Conservation (phyloP, 2,888 invertebrate species). For the Euspilapteryx auroguttella region DNA sequence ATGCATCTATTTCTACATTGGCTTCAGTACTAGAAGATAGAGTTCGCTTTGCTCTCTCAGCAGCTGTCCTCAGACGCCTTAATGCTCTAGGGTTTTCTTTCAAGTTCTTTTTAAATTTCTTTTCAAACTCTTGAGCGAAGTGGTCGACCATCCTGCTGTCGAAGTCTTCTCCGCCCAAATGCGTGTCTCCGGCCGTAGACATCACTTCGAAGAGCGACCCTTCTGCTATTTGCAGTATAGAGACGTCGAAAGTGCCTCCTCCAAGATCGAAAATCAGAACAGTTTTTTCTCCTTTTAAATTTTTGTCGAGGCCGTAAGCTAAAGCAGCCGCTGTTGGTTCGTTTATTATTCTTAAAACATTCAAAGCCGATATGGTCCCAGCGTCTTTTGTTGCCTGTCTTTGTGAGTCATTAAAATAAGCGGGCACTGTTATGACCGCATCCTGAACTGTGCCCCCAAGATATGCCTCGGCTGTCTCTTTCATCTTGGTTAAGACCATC, state of each 20-base stretch:
- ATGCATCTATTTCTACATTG: conserved; percentile 84
- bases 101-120: conserved; percentile 72
- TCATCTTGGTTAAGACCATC: conserved; percentile 86
- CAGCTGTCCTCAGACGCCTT: conserved; percentile 82
- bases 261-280: conserved; percentile 77
- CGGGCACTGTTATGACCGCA: conserved; percentile 83
- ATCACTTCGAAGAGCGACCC: conserved; percentile 80
- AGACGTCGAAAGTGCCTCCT: conserved; percentile 93
- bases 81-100: conserved; percentile 74
- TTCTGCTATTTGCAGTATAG: conserved; percentile 86
- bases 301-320: conserved; percentile 81
- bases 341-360: conserved; percentile 87
- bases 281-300: conserved; percentile 72
- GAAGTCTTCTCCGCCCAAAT: conserved; percentile 78
- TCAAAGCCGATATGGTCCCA: conserved; percentile 80
- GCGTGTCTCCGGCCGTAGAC: conserved; percentile 81
- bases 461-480: conserved; percentile 75
- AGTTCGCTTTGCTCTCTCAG: conserved; percentile 79
- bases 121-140: conserved; percentile 77
- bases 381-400: conserved; percentile 89
- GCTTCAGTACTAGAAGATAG: conserved; percentile 78
- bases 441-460: conserved; percentile 72
- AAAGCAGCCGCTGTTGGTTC: conserved; percentile 89
- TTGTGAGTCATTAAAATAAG: conserved; percentile 82
- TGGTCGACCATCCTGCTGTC: conserved; percentile 79